Evolutionary conservation across 2,113 vertebrate genomes (phyloP), one percentile per base, ranked within the genome.

Genomic region (Anoplopoma fimbria): DNA sequence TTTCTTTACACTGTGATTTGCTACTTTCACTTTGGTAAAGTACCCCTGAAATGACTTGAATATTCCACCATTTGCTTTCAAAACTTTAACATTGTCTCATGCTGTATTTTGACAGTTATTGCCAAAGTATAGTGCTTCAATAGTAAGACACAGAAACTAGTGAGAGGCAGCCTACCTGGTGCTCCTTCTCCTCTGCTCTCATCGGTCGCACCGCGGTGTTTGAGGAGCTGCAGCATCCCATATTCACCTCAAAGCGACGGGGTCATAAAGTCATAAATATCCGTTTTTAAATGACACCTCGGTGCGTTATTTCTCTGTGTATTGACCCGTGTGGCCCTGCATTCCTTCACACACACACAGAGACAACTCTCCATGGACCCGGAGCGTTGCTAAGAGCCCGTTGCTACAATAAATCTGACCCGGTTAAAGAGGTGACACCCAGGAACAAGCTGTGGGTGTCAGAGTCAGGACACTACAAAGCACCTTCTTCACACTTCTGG

Each of bases 401-500:
- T 96, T 95, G 95, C 95, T 92, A 96, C 95, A 94, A 95, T 93
- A 94, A 93, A 94, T 91, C 77, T 92, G 91, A 93, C 91, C 93
- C 68, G 84, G 71, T 86, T 79, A 58, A 86, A 81, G 69, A 81
- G 70, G 79, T 29, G 86, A 90, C 76, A 79, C 64, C 70, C 69
- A 8, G 69, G 53, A 6, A 68, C 71, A 75, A 69, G 21, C 21
- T 21, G 57, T 2, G n/a, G 14, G 31, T 81, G 86, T 60, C 77
- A 33, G n/a, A 23, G 81, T 17, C 25, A 70, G 34, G 27, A 12
- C 55, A 47, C 69, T 13, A 60, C 33, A 57, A 38, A 65, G 55
- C 76, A 62, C 40, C 19, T 3, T 0, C 15, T 19, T 55, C 63
- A 40, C 38, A 15, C 61, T 25, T 10, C 2, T 10, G 8, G n/a